Conservation (phyloP, 2,113 vertebrate genomes). For the Ciconia stormi region DNA sequence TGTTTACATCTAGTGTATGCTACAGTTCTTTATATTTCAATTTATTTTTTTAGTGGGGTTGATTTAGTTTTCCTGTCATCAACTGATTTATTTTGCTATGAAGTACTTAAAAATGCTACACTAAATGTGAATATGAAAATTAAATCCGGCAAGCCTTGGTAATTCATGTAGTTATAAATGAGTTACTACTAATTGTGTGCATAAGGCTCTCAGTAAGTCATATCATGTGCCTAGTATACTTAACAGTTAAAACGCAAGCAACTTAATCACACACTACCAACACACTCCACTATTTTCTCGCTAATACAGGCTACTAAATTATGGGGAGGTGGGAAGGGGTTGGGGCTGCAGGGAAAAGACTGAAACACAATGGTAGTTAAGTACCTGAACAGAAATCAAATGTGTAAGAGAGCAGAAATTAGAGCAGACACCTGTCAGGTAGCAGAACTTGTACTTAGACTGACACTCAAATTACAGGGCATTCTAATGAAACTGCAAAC, state of each 20-base stretch:
- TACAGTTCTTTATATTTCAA: background rate
- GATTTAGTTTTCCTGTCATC: background rate
- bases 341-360: background rate
- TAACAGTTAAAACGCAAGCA: background rate
- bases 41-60: background rate
- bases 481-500: background rate
- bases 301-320: background rate
- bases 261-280: background rate
- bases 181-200: background rate
- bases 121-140: background rate
- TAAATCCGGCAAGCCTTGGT: background rate
- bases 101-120: background rate
- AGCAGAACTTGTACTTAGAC: background rate
- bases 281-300: background rate
- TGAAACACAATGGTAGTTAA: background rate
- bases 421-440: background rate
- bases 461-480: fast-evolving
- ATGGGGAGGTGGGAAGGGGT: background rate
- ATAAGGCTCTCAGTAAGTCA: background rate
- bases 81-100: background rate
- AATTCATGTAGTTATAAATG: background rate
- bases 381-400: background rate
- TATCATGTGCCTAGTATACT: background rate
- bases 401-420: background rate
- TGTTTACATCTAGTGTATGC: background rate